Percentiles rank a stretch among this genome's conserved stretches.
These are phyloP conservation scores for Helleia helle DNA, from an alignment of 2,888 invertebrate species.

Conservation along the genomic window DNA sequence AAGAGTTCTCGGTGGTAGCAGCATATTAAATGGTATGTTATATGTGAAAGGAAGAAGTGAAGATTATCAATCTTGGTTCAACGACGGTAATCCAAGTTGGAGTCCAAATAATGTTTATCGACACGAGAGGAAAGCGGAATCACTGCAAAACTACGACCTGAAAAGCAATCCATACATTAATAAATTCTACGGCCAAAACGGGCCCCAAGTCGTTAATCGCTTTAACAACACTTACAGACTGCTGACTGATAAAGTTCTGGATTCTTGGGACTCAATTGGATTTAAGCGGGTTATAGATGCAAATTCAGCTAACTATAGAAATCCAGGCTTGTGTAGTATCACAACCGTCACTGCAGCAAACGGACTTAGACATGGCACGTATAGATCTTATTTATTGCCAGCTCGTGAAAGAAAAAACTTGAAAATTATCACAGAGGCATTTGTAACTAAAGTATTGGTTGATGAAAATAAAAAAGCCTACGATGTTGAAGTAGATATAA, in stretches of 20 bases:
- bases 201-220: slow-evolving; percentile 54
- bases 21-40: slow-evolving; percentile 71
- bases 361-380: slow-evolving; percentile 4
- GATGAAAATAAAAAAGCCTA: slow-evolving; percentile 44
- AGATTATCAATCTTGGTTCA: slow-evolving; percentile 70
- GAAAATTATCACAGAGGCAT: slow-evolving; percentile 52
- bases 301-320: slow-evolving; percentile 52
- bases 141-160: slow-evolving; percentile 30
- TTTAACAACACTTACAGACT: slow-evolving; percentile 51
- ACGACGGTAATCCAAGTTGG: slow-evolving; percentile 71
- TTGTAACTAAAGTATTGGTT: slow-evolving; percentile 63
- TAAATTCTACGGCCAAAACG: slow-evolving; percentile 45
- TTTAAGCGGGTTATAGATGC: slow-evolving; percentile 42
- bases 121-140: slow-evolving; percentile 73
- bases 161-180: slow-evolving; percentile 25
- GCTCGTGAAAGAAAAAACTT: slow-evolving; percentile 34
- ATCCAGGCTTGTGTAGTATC: slow-evolving; percentile 27
- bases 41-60: slow-evolving; percentile 63
- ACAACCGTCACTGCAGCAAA: not conserved
- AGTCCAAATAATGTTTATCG: slow-evolving; percentile 53
- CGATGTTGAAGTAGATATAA: slow-evolving; percentile 44
- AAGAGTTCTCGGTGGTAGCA: slow-evolving; percentile 75
- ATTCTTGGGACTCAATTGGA: slow-evolving; percentile 57
- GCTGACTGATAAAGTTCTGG: slow-evolving; percentile 33
- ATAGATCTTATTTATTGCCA: slow-evolving; percentile 1